These are phyloP conservation scores for crab-eating macaque (Macaca fascicularis) DNA, from an alignment of 2,113 vertebrate species.

Conservation along the genomic window T2T-MFA8v1.1 NC_088381.1:46208501-46209000, in stretches of 20 bases:
- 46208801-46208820: background rate
- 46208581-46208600: background rate
- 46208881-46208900: background rate
- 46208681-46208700: background rate
- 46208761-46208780: slow-evolving; percentile 16
- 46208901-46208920: background rate
- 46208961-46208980: background rate
- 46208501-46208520: no score
- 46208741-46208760: background rate
- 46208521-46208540: background rate
- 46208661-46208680: background rate
- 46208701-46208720: background rate
- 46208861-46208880: background rate
- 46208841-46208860: background rate
- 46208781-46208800: background rate
- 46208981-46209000: background rate
- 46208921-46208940: background rate
- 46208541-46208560: background rate
- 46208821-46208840: background rate
- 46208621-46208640: background rate
- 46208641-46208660: background rate
- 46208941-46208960: background rate
- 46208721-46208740: background rate
- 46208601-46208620: background rate
- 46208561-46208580: slow-evolving; percentile 8